Evolutionary conservation across 2,888 invertebrate species (phyloP), one percentile per base, ranked within the genome.

Genomic region (Rhodophaea formosa): DNA sequence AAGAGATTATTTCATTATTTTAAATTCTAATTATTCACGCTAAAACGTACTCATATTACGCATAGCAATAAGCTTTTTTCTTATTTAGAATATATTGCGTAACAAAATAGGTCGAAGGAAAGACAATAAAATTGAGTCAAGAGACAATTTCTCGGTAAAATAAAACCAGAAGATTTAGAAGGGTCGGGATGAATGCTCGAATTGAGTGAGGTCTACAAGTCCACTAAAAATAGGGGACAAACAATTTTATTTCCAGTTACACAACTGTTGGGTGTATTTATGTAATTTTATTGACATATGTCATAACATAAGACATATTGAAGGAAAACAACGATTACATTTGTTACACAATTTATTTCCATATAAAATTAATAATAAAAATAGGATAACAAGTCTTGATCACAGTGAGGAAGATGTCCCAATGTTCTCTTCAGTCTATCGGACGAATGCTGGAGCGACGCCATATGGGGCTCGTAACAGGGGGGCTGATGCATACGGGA

Each of bases 371-470:
- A 44, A 59, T 52, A 67, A 70, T 49, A 72, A 68, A 57, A 69
- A 68, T 62, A 69, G 68, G 12, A 47, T 49, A 56, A 62, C 67
- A 68, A 74, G 58, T 72, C 68, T 71, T 72, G 69, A 61, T 66
- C 67, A 62, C 59, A 77, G 71, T 80, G 58, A 44, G 54, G 44
- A 55, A 30, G 30, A 32, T 17, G 86, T 84, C 82, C 74, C 74
- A 73, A 73, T 77, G 73, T 84, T 85, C 72, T 79, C 78, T 84
- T 77, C 70, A 87, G 81, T 80, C 88, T 91, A 91, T 84, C 90
- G 88, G 57, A 89, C 87, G 69, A 80, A 89, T 14, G 90, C 86
- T 74, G 91, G 88, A 58, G 82, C 82, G 35, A 80, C 65, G 16
- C 62, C 64, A 23, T 68, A 72, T 14, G 79, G 72, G 3, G 74